Percentiles rank a stretch among this genome's conserved stretches.
Evolutionary conservation across 1,140 invertebrate species (phyloP).

Genomic region (Gonatopus flavifemur): DNA sequence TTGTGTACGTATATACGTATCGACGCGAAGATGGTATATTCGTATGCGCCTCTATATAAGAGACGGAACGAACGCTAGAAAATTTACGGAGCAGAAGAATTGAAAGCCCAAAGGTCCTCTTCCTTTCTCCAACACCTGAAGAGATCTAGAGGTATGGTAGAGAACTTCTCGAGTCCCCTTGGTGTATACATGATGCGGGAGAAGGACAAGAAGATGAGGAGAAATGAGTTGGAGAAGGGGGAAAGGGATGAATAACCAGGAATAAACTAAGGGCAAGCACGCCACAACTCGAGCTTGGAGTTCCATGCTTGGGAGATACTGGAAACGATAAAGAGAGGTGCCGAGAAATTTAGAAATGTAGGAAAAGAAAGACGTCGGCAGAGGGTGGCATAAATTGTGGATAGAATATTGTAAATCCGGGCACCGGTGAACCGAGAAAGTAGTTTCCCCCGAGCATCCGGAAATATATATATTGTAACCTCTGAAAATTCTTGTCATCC

Average conservation of each 20-base stretch:
- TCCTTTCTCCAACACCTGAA: too few relatives aligned
- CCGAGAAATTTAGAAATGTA: too few relatives aligned
- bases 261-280: slow-evolving; percentile 25
- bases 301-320: neutral
- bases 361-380: slow-evolving; percentile 17
- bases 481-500: too few relatives aligned
- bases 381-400: slow-evolving; percentile 28
- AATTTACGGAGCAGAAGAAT: too few relatives aligned
- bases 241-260: slow-evolving; percentile 18
- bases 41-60: too few relatives aligned
- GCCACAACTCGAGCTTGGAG: neutral
- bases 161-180: too few relatives aligned
- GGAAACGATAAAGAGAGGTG: slow-evolving; percentile 3
- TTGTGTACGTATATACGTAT: too few relatives aligned
- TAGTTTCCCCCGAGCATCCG: slow-evolving; percentile 4
- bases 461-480: too few relatives aligned
- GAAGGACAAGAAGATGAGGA: neutral
- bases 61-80: slow-evolving; percentile 12
- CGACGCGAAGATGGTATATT: too few relatives aligned
- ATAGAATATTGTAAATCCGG: slow-evolving; percentile 31
- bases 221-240: neutral
- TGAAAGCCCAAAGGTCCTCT: too few relatives aligned
- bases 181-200: too few relatives aligned
- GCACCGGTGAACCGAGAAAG: slow-evolving; percentile 21
- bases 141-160: too few relatives aligned